Base-by-base conservation (phyloP, 2,888 invertebrate genomes). In the Clostera curtula region DNA sequence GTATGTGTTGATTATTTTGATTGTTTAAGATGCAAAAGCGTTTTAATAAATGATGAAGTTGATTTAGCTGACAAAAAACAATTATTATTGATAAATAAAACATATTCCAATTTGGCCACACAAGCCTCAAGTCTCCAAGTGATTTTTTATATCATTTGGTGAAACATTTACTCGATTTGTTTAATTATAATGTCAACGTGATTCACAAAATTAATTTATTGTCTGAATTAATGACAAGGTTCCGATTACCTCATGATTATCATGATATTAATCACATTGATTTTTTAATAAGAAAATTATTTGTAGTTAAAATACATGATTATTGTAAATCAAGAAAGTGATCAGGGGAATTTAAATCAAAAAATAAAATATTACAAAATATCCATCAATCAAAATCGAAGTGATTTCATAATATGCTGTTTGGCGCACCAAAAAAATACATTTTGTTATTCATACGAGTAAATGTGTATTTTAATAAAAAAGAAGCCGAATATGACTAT, bases 61-160 rank as follows among this genome's bases (percentile, higher is more conserved):
- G 31, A 38, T 19, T 28, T 43, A 20, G 19, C 14, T 16, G 34
- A 41, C 25, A 34, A 31, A 21, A 35, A 38, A 7, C 34, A 43
- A 28, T 26, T 43, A 24, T 31, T 40, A 13, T 24, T 43, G 20
- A 29, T 43, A 25, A 32, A 38, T 24, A 43, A 27, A 24, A 40
- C 30, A 19, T 43, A 35, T 31, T 29, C 26, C 3, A 25, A 19
- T 25, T 4, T 19, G 5, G 4, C 10, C 9, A n/a, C 19, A 13
- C 14, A 2, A 25, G 12, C 8, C 19, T 25, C 4, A 25, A 19
- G 9, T 19, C 19, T 1, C 25, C 25, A 14, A 14, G 8, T 12
- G 17, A 19, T 12, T 19, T 18, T 12, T 19, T 25, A 9, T 13
- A 11, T 19, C 3, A 8, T 9, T 8, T 19, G 12, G 19, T 25